Percentiles rank a stretch among this genome's conserved stretches.
Conservation (phyloP, 2,888 invertebrate genomes). For the Xestia xanthographa region DNA sequence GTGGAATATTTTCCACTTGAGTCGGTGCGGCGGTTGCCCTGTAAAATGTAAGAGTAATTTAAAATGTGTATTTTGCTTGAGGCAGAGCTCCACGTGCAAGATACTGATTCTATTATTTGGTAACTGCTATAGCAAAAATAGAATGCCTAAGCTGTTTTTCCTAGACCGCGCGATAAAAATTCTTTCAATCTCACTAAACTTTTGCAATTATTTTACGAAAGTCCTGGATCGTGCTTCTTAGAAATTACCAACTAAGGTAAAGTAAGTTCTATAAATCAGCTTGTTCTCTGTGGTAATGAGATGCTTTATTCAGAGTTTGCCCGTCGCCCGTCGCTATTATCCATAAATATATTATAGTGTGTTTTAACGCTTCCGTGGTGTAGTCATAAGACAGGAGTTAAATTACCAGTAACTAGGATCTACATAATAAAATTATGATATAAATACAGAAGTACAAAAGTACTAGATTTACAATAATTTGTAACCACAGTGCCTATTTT, state of each 20-base stretch:
- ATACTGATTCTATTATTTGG: not conserved
- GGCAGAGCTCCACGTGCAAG: not conserved
- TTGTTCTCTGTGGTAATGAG: not conserved
- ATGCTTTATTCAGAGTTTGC: not conserved
- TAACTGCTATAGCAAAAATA: not conserved
- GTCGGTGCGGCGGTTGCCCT: not conserved
- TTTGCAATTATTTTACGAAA: not conserved
- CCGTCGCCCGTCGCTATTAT: not conserved
- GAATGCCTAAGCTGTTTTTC: not conserved
- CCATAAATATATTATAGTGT: not conserved
- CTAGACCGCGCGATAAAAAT: not conserved
- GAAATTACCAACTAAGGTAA: not conserved
- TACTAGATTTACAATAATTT: constrained; percentile 1
- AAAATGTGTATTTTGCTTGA: not conserved
- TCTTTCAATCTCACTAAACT: not conserved
- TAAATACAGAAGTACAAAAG: not conserved
- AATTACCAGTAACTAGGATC: not conserved
- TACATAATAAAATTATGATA: not conserved
- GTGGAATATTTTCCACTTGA: not conserved
- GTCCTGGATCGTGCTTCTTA: not conserved
- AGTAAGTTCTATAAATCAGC: not conserved
- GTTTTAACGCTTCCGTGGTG: not conserved
- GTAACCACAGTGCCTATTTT: constrained; percentile 24
- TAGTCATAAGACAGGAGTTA: not conserved
- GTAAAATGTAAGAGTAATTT: not conserved